Conservation (phyloP, 2,797 vertebrate species). For the Agapornis canus region DNA sequence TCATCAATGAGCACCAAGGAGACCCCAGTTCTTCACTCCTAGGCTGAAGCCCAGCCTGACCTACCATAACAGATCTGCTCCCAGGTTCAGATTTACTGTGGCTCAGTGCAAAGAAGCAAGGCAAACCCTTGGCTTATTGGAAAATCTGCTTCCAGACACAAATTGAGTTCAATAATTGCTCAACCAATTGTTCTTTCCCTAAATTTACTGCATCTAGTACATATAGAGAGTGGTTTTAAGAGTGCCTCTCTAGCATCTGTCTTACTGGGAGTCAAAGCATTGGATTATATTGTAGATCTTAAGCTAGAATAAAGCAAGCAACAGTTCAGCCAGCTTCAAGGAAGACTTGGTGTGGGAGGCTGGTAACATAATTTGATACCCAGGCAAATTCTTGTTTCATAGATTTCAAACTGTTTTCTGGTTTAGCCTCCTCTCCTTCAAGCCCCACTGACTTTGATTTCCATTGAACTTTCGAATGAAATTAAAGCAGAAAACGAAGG, state of each 20-base stretch:
- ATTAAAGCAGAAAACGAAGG: not conserved
- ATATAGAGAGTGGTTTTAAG: not conserved
- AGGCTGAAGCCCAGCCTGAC: not conserved
- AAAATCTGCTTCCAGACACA: not conserved
- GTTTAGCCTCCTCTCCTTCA: conserved; percentile 13
- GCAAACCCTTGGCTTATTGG: not conserved
- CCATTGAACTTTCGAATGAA: not conserved
- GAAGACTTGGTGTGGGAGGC: not conserved
- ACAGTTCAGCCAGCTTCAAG: not conserved
- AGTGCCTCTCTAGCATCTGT: not conserved
- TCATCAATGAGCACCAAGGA: not conserved
- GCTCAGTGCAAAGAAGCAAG: not conserved
- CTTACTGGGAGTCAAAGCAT: not conserved
- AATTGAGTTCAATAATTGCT: not conserved
- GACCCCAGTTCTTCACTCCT: not conserved
- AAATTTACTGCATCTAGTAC: not conserved
- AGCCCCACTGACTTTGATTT: not conserved
- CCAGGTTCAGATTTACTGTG: not conserved
- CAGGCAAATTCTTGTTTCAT: not conserved
- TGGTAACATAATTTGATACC: not conserved
- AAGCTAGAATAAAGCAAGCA: not conserved
- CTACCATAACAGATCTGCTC: not conserved
- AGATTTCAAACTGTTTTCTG: not conserved
- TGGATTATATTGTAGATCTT: not conserved
- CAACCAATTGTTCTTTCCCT: not conserved